Evolutionary conservation across 2,797 vertebrate genomes (phyloP).

Genomic region (Pampus argenteus): DNA sequence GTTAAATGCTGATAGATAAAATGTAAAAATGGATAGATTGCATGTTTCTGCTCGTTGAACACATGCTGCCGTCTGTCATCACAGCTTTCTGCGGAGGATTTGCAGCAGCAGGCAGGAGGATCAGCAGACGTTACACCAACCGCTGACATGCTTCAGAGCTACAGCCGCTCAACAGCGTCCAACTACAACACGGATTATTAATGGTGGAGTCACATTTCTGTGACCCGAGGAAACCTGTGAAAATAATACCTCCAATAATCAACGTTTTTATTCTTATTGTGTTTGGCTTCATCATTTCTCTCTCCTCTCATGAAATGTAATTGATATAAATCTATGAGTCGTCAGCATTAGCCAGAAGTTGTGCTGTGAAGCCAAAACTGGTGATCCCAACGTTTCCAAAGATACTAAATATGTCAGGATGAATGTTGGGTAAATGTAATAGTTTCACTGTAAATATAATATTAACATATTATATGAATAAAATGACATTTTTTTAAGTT

Average conservation of each 20-base stretch:
- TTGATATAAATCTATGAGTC: too few species aligned
- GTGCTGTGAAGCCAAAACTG: too few species aligned
- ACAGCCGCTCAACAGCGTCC: neutral
- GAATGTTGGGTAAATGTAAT: too few species aligned
- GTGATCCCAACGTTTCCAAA: too few species aligned
- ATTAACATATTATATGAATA: too few species aligned
- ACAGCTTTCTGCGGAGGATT: slow-evolving; percentile 47
- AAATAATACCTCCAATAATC: slow-evolving; percentile 11
- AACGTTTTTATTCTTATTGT: too few species aligned
- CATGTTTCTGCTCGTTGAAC: neutral
- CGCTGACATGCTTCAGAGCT: slow-evolving; percentile 30
- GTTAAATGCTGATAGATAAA: too few species aligned
- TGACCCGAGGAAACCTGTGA: neutral
- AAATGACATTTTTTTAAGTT: too few species aligned
- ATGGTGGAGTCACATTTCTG: slow-evolving; percentile 20
- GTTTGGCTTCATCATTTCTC: neutral
- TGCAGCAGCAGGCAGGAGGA: slow-evolving; percentile 38
- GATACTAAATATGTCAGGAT: too few species aligned
- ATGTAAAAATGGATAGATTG: neutral
- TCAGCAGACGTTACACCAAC: slow-evolving; percentile 17
- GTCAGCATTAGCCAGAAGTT: too few species aligned
- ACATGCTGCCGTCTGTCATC: slow-evolving; percentile 51
- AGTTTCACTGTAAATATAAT: too few species aligned
- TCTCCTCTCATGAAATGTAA: too few species aligned
- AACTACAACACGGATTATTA: neutral